Base-by-base conservation (phyloP, 2,113 vertebrate species). In the Atlantisia rogersi region DNA sequence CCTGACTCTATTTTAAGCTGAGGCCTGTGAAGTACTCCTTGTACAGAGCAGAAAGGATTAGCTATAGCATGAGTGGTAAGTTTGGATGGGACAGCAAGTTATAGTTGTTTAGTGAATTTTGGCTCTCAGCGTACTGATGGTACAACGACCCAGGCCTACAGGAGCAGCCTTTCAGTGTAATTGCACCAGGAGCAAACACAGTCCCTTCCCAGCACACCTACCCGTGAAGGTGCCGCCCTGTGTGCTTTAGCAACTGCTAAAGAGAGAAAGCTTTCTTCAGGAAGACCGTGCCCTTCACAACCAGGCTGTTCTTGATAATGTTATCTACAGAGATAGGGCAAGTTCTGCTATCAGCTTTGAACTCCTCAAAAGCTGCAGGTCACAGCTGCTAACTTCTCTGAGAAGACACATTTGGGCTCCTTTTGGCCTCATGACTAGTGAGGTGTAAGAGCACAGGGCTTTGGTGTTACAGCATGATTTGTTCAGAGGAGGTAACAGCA, bases 401-500 rank as follows among this genome's bases (percentile, higher is more conserved):
- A 18, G n/a, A 65, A 88, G 21, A n/a, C 14, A 22, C 24, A 31
- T 80, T 76, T 53, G 16, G 26, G 11, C 24, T 69, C 5, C 31
- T 76, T 58, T 32, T 29, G 31, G 4, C 56, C 48, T 32, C 40
- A 52, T 26, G n/a, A 11, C n/a, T 10, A 9, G 3, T 64, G 12
- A 71, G 59, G 37, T 24, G 53, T 44, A 29, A 55, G 28, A 81
- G 26, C 4, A 0, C 16, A 19, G 25, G 26, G 29, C 53, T 75
- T 91, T 62, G 65, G 12, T 17, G 83, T 58, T 55, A 19, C 5
- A 2, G 7, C 28, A 15, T 16, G 10, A 5, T 50, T 69, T 73
- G 13, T 6, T 77, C 29, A 58, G 52, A 39, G 0, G 1, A 59
- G 25, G 12, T 25, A n/a, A 24, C 2, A 37, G 12, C 0, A 0